Conservation (phyloP, 2,888 invertebrate species). For the Plebejus melissa region DNA sequence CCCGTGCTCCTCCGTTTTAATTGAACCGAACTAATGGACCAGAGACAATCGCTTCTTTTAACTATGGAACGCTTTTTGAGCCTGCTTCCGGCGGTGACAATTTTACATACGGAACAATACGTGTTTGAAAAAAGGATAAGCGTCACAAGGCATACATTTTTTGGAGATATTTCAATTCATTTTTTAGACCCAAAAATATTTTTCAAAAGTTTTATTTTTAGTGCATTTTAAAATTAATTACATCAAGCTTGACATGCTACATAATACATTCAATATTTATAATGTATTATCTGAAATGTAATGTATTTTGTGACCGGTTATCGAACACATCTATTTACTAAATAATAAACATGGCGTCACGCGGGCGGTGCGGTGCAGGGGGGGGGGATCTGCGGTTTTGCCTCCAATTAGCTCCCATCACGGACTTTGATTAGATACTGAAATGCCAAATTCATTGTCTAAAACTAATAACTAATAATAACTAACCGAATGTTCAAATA, state of each 20-base stretch:
- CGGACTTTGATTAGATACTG: background rate
- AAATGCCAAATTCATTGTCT: background rate
- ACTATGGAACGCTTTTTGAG: conserved; percentile 17
- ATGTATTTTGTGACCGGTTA: background rate
- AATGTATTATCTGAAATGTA: background rate
- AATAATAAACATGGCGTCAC: conserved; percentile 6
- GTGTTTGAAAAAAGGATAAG: background rate
- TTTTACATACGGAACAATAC: background rate
- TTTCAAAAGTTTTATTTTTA: background rate
- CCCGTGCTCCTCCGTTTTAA: conserved; percentile 53
- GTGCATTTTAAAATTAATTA: background rate
- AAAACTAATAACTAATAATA: background rate
- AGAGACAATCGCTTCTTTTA: conserved; percentile 34
- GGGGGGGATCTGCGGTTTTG: background rate
- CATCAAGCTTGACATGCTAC: too few relatives aligned
- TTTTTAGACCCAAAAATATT: background rate
- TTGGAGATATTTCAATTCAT: background rate
- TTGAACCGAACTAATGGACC: conserved; percentile 50
- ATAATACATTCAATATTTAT: too few relatives aligned
- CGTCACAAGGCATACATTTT: background rate
- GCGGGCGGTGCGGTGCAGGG: background rate
- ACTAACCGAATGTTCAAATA: background rate
- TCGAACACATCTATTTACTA: conserved; percentile 1
- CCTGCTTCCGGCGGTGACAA: background rate
- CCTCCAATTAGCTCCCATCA: conserved; percentile 1